These are phyloP conservation scores for Ladona fulva DNA, from an alignment of 1,140 invertebrate species.

Conservation along the genomic window DNA sequence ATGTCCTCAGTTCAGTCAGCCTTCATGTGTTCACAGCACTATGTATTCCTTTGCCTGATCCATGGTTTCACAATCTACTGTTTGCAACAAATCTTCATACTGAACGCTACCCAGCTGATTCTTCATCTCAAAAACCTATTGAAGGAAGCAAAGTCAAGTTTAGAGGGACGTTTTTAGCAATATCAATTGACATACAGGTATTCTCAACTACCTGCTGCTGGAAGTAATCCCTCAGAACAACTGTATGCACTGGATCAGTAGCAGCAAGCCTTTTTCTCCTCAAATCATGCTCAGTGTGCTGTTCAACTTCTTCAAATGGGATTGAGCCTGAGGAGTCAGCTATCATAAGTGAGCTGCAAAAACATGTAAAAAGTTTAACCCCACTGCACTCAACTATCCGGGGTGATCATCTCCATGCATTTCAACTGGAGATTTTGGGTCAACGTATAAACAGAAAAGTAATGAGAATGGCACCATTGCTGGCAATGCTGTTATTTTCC, in stretches of 20 bases:
- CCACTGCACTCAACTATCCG: too few relatives aligned
- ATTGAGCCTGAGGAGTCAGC: slow-evolving; percentile 33
- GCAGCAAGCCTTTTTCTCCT: slow-evolving; percentile 49
- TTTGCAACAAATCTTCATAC: slow-evolving; percentile 60
- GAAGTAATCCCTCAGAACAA: slow-evolving; percentile 56
- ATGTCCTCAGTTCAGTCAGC: too few relatives aligned
- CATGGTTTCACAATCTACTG: slow-evolving; percentile 54
- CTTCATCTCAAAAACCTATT: slow-evolving; percentile 51
- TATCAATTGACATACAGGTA: too few relatives aligned
- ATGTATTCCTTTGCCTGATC: slow-evolving; percentile 55
- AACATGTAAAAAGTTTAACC: too few relatives aligned
- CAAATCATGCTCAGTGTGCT: slow-evolving; percentile 45
- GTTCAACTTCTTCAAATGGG: slow-evolving; percentile 35
- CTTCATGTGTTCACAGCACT: slow-evolving; percentile 30
- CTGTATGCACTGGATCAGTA: slow-evolving; percentile 59
- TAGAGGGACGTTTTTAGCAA: too few relatives aligned
- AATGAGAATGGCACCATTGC: too few relatives aligned
- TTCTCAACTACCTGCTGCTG: slow-evolving; percentile 46
- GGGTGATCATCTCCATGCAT: too few relatives aligned
- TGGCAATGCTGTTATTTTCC: too few relatives aligned
- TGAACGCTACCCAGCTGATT: slow-evolving; percentile 52
- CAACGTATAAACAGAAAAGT: too few relatives aligned
- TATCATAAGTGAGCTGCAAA: slow-evolving; percentile 40
- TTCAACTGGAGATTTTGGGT: too few relatives aligned
- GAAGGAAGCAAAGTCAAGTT: neutral